Percentiles rank a stretch among this genome's conserved stretches.
These are phyloP conservation scores for Portunus trituberculatus DNA, from an alignment of 1,140 invertebrate species.

Conservation along the genomic window DNA sequence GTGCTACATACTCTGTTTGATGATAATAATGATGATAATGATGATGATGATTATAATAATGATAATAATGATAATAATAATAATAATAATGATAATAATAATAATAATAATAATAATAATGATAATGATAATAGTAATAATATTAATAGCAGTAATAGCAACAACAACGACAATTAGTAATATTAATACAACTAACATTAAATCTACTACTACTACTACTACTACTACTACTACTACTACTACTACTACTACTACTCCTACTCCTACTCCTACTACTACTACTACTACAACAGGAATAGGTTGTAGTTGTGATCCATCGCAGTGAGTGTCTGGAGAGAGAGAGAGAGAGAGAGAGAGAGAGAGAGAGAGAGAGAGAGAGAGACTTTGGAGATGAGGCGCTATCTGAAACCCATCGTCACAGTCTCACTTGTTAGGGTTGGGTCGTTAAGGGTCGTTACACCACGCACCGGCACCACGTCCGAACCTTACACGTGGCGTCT, in stretches of 20 bases:
- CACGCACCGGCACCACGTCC: too few relatives aligned
- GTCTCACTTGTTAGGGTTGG: too few relatives aligned
- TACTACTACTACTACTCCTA: constrained; percentile 17
- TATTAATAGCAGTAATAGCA: neutral
- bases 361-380: constrained; percentile 18
- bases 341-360: constrained; percentile 20
- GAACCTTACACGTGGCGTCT: too few relatives aligned
- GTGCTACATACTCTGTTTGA: neutral
- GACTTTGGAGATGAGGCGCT: neutral
- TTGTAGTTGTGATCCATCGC: neutral
- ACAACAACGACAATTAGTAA: neutral
- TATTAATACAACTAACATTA: neutral
- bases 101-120: neutral
- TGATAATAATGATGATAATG: neutral
- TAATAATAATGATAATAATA: neutral
- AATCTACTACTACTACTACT: neutral
- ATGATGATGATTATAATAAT: neutral
- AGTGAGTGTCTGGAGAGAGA: neutral
- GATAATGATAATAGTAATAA: neutral
- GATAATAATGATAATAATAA: neutral
- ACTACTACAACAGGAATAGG: neutral
- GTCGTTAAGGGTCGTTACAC: too few relatives aligned
- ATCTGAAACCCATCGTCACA: neutral
- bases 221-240: constrained; percentile 22
- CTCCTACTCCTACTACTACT: constrained; percentile 45